Evolutionary conservation across 2,797 vertebrate species (phyloP), one percentile per base, ranked within the genome.

Genomic region (Hydrocynus forskahlii): DNA sequence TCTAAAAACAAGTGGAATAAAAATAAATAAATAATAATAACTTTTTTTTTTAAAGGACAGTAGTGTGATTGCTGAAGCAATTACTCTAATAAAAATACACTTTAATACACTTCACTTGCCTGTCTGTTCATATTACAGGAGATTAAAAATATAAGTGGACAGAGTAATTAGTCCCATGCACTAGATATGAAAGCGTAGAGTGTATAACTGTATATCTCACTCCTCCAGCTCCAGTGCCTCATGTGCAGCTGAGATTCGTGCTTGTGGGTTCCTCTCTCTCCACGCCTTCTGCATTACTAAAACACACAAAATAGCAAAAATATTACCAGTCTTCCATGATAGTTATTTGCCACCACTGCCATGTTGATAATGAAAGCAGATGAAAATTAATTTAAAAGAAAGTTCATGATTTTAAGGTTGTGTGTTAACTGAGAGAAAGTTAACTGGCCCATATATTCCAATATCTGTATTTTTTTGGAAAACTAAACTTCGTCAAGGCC

Each of bases 271-370:
- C 90, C 97, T 96, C 90, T 99, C 97, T 90, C 97, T 94, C 97
- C 97, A 99, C 12, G 97, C 97, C 92, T 99, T 99, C 87, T 99
- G 97, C 97, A 99, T 99, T 88, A 99, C 97, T 99, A 88, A 86
- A 55, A 90, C 83, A 92, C 85, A 88, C 81, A 81, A 77, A 23
- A 82, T 69, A 74, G 25, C 45, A 29, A 2, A 40, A 45, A 43
- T 21, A 21, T 45, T 68, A 23, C 13, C 55, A 59, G n/a, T 21
- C 7, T 55, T 55, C 19, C 5, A 1, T 1, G 8, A 7, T n/a
- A 55, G 54, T 55, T 55, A 55, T 55, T 54, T n/a, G 54, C 54
- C 54, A n/a, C 5, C 54, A 55, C n/a, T 5, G 6, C 19, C 7
- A 6, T 55, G 19, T 55, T 7, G 19, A 55, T 7, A 8, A n/a